Base-by-base conservation (phyloP, 2,888 invertebrate genomes). In the Cremastinae sp. region DNA sequence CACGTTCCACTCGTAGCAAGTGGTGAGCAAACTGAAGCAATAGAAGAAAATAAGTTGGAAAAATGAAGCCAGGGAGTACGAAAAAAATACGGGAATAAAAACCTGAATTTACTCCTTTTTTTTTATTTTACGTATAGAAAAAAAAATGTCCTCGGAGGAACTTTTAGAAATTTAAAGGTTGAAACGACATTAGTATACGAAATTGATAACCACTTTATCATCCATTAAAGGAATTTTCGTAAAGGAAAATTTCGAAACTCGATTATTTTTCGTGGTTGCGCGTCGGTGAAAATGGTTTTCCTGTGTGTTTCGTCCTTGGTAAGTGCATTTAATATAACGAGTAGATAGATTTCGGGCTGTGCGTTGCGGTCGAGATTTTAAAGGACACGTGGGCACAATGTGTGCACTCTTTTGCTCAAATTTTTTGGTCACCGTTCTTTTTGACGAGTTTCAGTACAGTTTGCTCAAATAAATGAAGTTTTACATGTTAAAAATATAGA, bases 321-420 rank as follows among this genome's bases (percentile, higher is more conserved):
- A 3, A n/a, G 14, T 4, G 3, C 22, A 28, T 45, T 20, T 41
- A 8, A n/a, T n/a, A 36, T 49, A 65, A 53, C 38, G 65, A 41
- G 41, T 14, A 16, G 38, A 65, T 53, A 65, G n/a, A n/a, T 65
- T 65, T 65, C 53, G 41, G 28, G 53, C 38, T 41, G 7, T 54
- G n/a, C n/a, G n/a, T 53, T 47, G 10, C 16, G 47, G 28, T 14
- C 14, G 14, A 49, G 56, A 22, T 12, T 58, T 47, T 16, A 49
- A 41, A n/a, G 38, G 64, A 71, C 69, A 12, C 64, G 36, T 43
- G 58, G 58, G 14, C 53, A 54, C 62, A 20, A 66, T n/a, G n/a
- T n/a, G n/a, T n/a, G n/a, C n/a, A n/a, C n/a, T n/a, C n/a, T n/a
- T n/a, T n/a, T n/a, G n/a, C n/a, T n/a, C n/a, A n/a, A n/a, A n/a